These are phyloP conservation scores for Rhopalosiphum padi DNA, from an alignment of 1,140 invertebrate genomes.

Conservation along the genomic window DNA sequence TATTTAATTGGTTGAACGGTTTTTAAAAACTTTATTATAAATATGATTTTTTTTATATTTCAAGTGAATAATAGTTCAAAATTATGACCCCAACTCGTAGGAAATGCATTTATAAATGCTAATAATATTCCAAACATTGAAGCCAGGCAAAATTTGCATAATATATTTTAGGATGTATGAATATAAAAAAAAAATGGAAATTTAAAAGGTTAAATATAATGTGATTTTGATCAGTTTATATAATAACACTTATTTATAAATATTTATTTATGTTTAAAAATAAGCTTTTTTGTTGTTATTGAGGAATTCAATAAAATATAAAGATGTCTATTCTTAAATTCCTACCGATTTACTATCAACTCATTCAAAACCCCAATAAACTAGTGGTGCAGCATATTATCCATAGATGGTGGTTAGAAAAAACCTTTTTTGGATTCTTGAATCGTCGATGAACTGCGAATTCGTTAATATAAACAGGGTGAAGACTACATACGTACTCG, in stretches of 20 bases:
- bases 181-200: not conserved
- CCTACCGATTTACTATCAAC: not conserved
- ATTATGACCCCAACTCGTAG: not conserved
- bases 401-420: not conserved
- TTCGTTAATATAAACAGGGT: not conserved
- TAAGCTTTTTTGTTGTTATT: not conserved
- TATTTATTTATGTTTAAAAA: not conserved
- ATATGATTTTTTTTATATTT: constrained; percentile 11
- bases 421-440: not conserved
- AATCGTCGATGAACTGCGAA: not conserved
- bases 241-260: not conserved
- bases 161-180: not conserved
- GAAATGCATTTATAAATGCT: not conserved
- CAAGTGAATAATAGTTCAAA: not conserved
- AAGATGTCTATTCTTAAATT: not conserved
- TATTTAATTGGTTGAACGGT: not conserved
- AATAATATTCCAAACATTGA: not conserved
- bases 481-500: not conserved
- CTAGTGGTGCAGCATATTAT: not conserved
- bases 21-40: not conserved
- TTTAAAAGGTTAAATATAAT: constrained; percentile 2
- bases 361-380: not conserved
- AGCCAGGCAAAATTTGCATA: not conserved
- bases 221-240: not conserved
- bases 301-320: not conserved